Evolutionary conservation across 1,140 invertebrate species (phyloP).

Genomic region (Coelopa frigida): DNA sequence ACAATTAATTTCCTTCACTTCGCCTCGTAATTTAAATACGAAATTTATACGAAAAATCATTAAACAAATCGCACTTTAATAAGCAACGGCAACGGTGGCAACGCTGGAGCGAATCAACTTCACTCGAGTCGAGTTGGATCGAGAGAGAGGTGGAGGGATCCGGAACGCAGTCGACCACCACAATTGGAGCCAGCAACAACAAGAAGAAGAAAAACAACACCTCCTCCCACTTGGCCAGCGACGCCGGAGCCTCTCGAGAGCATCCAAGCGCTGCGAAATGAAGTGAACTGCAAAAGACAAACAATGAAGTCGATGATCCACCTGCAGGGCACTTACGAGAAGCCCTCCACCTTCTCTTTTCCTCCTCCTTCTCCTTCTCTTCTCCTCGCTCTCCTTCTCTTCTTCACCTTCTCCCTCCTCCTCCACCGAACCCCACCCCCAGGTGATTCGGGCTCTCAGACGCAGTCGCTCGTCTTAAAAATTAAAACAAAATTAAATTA

Average conservation of each 20-base stretch:
- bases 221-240: constrained; percentile 1
- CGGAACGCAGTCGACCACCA: too few relatives aligned
- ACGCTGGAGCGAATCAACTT: too few relatives aligned
- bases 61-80: constrained; percentile 44
- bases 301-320: too few relatives aligned
- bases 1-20: constrained; percentile 37
- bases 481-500: constrained; percentile 6
- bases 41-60: constrained; percentile 36
- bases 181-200: constrained; percentile 9
- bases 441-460: not conserved
- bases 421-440: constrained; percentile 1
- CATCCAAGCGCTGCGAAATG: constrained; percentile 11
- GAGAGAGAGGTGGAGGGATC: too few relatives aligned
- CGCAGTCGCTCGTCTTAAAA: constrained; percentile 1
- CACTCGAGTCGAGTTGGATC: too few relatives aligned
- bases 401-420: not conserved
- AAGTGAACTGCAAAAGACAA: constrained; percentile 45
- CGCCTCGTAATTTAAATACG: too few relatives aligned
- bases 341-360: not conserved
- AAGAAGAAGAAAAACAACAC: constrained; percentile 9
- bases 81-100: constrained; percentile 24
- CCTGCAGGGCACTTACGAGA: constrained; percentile 9
- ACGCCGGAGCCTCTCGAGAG: not conserved
- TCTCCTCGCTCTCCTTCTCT: not conserved
- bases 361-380: not conserved